Base-by-base conservation (phyloP, 2,113 vertebrate genomes). In the Aleadryas rufinucha region DNA sequence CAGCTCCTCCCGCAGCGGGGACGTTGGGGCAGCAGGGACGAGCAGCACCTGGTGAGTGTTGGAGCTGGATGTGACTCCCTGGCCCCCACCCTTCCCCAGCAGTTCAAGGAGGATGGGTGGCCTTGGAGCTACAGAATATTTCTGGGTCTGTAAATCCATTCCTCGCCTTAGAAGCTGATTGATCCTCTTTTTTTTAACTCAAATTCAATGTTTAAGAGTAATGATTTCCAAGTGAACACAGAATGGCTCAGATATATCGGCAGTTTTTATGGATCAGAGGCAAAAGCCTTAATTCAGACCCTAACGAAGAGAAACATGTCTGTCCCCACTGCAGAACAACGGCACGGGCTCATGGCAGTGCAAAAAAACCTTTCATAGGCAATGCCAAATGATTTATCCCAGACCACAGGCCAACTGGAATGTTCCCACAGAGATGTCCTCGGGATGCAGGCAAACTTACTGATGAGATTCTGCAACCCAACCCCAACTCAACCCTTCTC, bases 181-280 rank as follows among this genome's bases (percentile, higher is more conserved):
- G 59, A 93, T 89, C 54, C 9, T 31, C 68, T 90, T 68, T 66
- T 75, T 88, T 84, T 11, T 4, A 90, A 87, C 61, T 75, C 13
- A 4, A 78, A 87, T 60, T 91, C 72, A 52, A 82, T 39, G 52
- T 87, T 93, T 75, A 78, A 69, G 56, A 65, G 59, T 79, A 96
- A 95, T 3, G 78, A 91, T 93, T 96, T 94, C 85, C 74, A 90
- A 91, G 64, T 13, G 54, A 96, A 91, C 77, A 87, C 3, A 57
- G 63, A 83, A 59, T 8, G 30, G 52, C 70, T 96, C 82, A 61
- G 95, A 92, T 63, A 37, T 45, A 89, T 85, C 2, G 28, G 59
- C 64, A 74, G 57, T 35, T 89, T 83, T 91, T 81, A 95, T 37
- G 47, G 88, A 92, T 91, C 54, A 56, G 82, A 94, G 49, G 47